Base-by-base conservation (phyloP, 2,797 vertebrate genomes). In the Phalloptychus januarius region DNA sequence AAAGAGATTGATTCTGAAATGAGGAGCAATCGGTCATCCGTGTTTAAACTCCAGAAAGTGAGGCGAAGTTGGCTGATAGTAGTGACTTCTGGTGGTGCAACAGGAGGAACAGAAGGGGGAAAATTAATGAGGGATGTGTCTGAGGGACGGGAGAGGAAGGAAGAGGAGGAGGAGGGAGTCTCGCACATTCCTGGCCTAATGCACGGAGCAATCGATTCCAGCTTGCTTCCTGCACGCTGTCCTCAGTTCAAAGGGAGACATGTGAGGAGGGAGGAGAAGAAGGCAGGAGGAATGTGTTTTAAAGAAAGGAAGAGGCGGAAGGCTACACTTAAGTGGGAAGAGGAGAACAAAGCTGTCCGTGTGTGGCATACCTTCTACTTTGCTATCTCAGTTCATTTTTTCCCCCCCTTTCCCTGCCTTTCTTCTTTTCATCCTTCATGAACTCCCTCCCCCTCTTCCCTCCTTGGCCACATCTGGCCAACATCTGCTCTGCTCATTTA, bases 161-260 rank as follows among this genome's bases (percentile, higher is more conserved):
- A 88, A 71, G 79, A 82, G 56, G 76, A 77, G 84, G 87, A 89
- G 86, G 81, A 87, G 67, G 79, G 83, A 89, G 78, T 71, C 92
- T 92, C 89, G 92, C 89, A 93, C 93, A 95, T 95, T 95, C 93
- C 94, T 85, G 81, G 79, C 76, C 85, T 94, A 93, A 94, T 93
- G 92, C 92, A 92, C 52, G 85, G 86, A 91, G 91, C 91, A 95
- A 94, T 95, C 84, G 90, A 94, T 93, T 95, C 92, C 88, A 76
- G 85, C 87, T 90, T 87, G 42, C 78, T 93, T 95, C 88, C 91
- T 92, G 85, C 91, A 83, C 82, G 82, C 77, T 81, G 83, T 89
- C 80, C 63, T 93, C 72, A 85, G 83, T 93, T 96, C 87, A 86
- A 90, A 93, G 93, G 69, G 67, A 86, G 76, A 67, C 23, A 38